Base-by-base conservation (phyloP, 23 tunicate species). In the Aplidium turbinatum region DNA sequence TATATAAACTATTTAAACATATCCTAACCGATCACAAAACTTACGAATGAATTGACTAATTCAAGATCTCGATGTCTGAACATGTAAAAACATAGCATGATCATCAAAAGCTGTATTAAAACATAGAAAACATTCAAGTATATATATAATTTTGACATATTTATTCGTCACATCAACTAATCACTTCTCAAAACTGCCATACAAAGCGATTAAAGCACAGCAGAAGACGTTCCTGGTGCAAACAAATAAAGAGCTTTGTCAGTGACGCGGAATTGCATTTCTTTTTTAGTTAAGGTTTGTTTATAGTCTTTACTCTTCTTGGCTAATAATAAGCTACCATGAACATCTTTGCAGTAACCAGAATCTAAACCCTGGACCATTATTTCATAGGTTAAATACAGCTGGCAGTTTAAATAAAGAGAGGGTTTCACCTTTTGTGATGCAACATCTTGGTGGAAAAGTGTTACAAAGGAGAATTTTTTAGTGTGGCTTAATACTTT, bases 341-440 rank as follows among this genome's bases (percentile, higher is more conserved):
- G 80, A 16, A 89, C 96, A 47, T 89, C 96, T 82, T 89, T 89
- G 76, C 96, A 58, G 48, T 82, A 72, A 47, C 96, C 96, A 26
- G 96, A 73, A 24, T 76, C 38, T 20, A 89, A 51, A 2, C 86
- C 84, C 31, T 68, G 58, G n/a, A 82, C 46, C 5, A 36, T 36
- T 0, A 89, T 32, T 25, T 85, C 87, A 30, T 23, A 65, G 18
- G 63, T 47, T n/a, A 64, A 48, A 40, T 76, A 82, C 26, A 29
- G 46, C 21, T 27, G 64, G 29, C 70, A 82, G 39, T 53, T 30
- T 4, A 29, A 31, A 35, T 72, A 73, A 26, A 73, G 29, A 25
- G 32, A 39, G 0, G 32, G 45, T 0, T 35, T 72, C 4, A 6
- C 6, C 1, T 47, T 22, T 22, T 63, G 56, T 28, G 40, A 22